A percentile compares a stretch with the other conserved stretches of the same genome.
phyloP scores from a whole-genome alignment of 2,797 vertebrate genomes.

The Sorex maritimensis region DNA sequence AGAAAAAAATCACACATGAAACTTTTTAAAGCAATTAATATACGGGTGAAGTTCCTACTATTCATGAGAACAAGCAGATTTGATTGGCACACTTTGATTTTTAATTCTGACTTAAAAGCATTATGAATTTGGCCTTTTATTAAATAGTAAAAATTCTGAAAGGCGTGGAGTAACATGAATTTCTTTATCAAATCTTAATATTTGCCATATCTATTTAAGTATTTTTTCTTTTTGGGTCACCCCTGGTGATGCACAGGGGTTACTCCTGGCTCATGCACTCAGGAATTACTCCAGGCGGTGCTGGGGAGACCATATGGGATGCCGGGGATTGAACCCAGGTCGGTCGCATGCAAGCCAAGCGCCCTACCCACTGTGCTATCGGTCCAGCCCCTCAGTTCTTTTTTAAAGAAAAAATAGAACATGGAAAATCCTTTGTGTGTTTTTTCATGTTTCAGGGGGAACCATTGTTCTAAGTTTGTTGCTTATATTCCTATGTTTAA shows the following conservation, averaged over 20 bases:
- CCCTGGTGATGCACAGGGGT: too few relatives aligned
- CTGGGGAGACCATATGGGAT: too few relatives aligned
- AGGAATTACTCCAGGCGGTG: too few relatives aligned
- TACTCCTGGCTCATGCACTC: too few relatives aligned
- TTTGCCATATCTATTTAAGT: background rate
- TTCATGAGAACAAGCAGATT: slow-evolving; percentile 24
- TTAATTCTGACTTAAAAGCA: background rate
- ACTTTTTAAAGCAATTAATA: background rate
- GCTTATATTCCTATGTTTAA: background rate
- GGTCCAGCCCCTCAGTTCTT: background rate
- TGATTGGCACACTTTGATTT: background rate
- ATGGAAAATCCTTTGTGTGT: background rate
- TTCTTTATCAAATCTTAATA: background rate
- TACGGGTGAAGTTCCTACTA: background rate
- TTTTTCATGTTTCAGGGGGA: background rate
- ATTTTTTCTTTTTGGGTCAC: too few relatives aligned
- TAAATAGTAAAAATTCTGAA: background rate
- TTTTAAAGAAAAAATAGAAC: background rate
- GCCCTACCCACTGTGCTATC: too few relatives aligned
- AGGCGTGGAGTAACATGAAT: background rate
- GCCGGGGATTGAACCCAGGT: too few relatives aligned
- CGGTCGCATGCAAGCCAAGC: too few relatives aligned
- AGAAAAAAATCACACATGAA: background rate
- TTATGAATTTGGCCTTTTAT: background rate
- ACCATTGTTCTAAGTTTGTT: background rate